Evolutionary conservation across 2,888 invertebrate genomes (phyloP).

Genomic region (Mesorhabditis sp.): DNA sequence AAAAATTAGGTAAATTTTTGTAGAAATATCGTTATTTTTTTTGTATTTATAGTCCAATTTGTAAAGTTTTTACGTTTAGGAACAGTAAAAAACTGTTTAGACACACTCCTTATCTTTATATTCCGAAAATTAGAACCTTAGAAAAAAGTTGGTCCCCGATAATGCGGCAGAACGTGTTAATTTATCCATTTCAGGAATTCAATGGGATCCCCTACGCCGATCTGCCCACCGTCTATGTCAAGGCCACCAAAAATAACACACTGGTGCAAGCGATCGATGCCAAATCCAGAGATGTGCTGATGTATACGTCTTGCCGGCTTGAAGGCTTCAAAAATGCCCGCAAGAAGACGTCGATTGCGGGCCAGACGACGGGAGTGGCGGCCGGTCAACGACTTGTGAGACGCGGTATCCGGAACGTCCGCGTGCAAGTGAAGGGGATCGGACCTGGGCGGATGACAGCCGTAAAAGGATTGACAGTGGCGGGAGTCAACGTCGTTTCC

Average conservation of each 20-base stretch:
- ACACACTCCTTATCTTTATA: too few species aligned
- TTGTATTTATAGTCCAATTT: not conserved
- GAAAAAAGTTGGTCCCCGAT: not conserved
- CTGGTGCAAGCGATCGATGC: slow-evolving; percentile 74
- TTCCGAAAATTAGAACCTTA: not conserved
- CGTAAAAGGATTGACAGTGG: slow-evolving; percentile 87
- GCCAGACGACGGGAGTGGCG: slow-evolving; percentile 80
- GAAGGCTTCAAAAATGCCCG: slow-evolving; percentile 91
- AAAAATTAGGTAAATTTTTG: not conserved
- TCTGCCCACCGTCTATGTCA: slow-evolving; percentile 78
- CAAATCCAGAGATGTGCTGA: slow-evolving; percentile 57
- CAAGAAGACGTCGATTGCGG: slow-evolving; percentile 93
- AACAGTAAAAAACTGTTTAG: too few species aligned
- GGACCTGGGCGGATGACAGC: slow-evolving; percentile 70
- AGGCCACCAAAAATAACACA: slow-evolving; percentile 82
- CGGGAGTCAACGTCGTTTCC: slow-evolving; percentile 82
- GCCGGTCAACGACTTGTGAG: slow-evolving; percentile 65
- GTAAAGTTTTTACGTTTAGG: too few species aligned
- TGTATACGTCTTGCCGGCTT: slow-evolving; percentile 66
- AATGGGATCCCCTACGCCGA: slow-evolving; percentile 61
- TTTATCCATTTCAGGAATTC: slow-evolving; percentile 29
- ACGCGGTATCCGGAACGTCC: slow-evolving; percentile 57
- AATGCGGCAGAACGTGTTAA: not conserved
- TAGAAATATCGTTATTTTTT: not conserved
- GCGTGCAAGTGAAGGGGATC: slow-evolving; percentile 58